Base-by-base conservation (phyloP, 92 coral and sea anemone genomes). In the Parazoanthus darwini region DNA sequence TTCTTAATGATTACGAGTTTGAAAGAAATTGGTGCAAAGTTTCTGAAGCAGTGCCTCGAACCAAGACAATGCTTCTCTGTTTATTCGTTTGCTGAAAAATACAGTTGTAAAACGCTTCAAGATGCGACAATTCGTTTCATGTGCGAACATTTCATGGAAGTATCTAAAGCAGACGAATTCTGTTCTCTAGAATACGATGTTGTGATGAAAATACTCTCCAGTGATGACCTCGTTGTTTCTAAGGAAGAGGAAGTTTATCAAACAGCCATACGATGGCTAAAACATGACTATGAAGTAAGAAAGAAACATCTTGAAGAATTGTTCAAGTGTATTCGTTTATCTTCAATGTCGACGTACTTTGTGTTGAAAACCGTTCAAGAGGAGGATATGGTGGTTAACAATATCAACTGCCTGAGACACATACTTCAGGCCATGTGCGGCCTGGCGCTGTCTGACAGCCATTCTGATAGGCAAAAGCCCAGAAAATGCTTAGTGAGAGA, bases 171-270 rank as follows among this genome's bases (percentile, higher is more conserved):
- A 26, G 87, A 86, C 0, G 92, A 87, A 15, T 95, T 95, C 72
- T 43, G 42, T 43, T 46, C 71, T 37, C 82, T 92, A 56, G 87
- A 88, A 44, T 90, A 36, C 15, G 50, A 86, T 22, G 39, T 81
- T 16, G 76, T 95, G 25, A 67, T 79, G 43, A 66, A 63, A 26
- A 71, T 96, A 23, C 79, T 93, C 38, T 90, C 92, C 5, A 88
- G 90, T 68, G 98, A 96, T 48, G 72, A 86, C 39, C 54, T 93
- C 11, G 50, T 85, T 0, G 91, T 94, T 13, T 65, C 86, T 4
- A 82, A 89, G 67, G 98, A 96, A 74, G 88, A 93, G 84, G 92
- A 94, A 20, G 90, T 96, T 9, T 94, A 90, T 58, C 91, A 94
- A 85, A 91, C 92, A 20, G 86, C 94, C 25, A 4, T 94, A 42